Base-by-base conservation (phyloP, 2,797 vertebrate genomes). In the Acestrorhynchus altus region DNA sequence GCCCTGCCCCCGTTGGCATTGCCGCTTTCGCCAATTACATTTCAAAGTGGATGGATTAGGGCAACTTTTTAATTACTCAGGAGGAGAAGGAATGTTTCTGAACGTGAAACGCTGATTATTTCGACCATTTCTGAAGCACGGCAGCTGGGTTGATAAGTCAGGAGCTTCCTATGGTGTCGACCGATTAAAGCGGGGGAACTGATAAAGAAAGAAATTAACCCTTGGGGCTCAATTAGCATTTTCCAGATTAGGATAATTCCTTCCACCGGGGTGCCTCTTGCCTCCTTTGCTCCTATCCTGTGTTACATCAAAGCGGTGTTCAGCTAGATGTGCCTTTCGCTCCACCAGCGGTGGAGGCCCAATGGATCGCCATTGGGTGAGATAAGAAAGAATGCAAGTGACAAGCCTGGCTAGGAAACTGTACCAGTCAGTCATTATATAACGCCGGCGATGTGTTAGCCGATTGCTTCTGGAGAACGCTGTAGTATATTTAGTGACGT, bases 191-290 rank as follows among this genome's bases (percentile, higher is more conserved):
- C 77, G 59, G 73, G 61, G 35, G 76, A 75, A 77, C 83, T 80
- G 84, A 86, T 90, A 86, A 89, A 88, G 81, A 73, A 78, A 76
- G 81, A 89, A 93, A 91, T 93, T 83, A 93, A 93, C 90, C 91
- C 88, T 86, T 90, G 84, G 89, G 91, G 90, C 72, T 80, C 90
- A 92, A 94, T 92, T 91, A 93, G 85, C 88, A 88, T 91, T 91
- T 91, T 81, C 18, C 39, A 87, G 87, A 92, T 93, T 92, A 89
- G 84, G 87, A 91, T 93, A 89, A 91, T 89, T 84, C 87, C 86
- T 78, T 92, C 87, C 82, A 44, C 77, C 83, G 84, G 85, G 89
- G 88, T 88, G 88, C 87, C 87, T 76, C 83, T 87, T 89, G 77
- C 82, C 84, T 74, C 84, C 81, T 82, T 64, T 61, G 76, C 74